A percentile compares a stretch with the other conserved stretches of the same genome.
Evolutionary conservation across 2,113 vertebrate genomes (phyloP).

Genomic region (Melierax canorus): DNA sequence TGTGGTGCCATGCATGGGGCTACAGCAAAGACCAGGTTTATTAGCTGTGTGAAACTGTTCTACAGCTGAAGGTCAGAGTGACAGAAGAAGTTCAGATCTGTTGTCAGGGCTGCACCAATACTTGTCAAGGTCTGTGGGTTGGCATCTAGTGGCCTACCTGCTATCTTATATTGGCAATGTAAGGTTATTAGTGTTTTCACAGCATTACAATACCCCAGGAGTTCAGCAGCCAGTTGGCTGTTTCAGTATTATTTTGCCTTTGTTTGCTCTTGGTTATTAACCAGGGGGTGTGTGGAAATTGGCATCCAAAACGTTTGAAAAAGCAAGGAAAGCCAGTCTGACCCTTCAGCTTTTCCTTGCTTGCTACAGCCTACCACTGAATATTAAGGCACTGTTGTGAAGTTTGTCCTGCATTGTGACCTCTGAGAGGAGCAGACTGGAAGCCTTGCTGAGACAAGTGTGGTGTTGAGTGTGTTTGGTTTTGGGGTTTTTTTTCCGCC

Average conservation of each 20-base stretch:
- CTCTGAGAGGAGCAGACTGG: neutral
- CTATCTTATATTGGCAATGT: neutral
- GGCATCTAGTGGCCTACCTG: neutral
- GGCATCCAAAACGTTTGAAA: neutral
- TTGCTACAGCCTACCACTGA: neutral
- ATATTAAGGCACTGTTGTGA: neutral
- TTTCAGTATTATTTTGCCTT: neutral
- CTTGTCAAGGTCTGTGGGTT: neutral
- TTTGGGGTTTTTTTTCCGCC: fast-evolving
- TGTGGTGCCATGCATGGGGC: neutral
- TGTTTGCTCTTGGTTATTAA: neutral
- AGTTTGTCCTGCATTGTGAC: neutral
- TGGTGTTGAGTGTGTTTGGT: neutral
- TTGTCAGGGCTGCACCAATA: neutral
- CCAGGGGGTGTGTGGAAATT: fast-evolving
- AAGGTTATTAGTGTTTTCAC: neutral
- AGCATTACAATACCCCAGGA: neutral
- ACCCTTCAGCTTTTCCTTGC: neutral
- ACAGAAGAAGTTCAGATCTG: neutral
- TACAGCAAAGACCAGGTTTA: neutral
- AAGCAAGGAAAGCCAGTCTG: neutral
- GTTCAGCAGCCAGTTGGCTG: neutral
- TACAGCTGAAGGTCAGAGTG: neutral
- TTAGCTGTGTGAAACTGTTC: neutral
- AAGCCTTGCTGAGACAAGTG: neutral